Evolutionary conservation across 2,797 vertebrate genomes (phyloP).

Genomic region (Anabas testudineus): DNA sequence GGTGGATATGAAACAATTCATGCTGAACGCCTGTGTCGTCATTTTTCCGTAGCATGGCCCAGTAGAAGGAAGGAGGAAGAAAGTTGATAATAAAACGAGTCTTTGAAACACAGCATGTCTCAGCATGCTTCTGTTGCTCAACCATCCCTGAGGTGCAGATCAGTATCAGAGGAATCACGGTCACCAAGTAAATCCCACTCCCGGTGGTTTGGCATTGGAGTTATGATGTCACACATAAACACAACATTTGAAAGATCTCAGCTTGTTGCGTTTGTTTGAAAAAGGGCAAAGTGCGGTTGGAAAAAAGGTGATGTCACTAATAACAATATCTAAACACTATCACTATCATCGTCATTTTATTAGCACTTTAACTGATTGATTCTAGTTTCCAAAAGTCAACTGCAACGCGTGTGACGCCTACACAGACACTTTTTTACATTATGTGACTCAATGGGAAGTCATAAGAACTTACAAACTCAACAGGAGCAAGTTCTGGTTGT

Average conservation of each 20-base stretch:
- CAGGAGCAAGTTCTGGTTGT: not conserved
- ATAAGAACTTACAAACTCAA: not conserved
- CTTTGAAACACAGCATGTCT: conserved; percentile 37
- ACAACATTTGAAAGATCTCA: not conserved
- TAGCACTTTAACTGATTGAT: too few species aligned
- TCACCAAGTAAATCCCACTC: conserved; percentile 16
- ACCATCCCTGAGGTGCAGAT: conserved; percentile 24
- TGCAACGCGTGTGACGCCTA: not conserved
- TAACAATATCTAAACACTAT: too few species aligned
- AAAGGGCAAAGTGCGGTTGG: not conserved
- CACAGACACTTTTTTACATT: not conserved
- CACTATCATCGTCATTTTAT: too few species aligned
- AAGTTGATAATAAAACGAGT: conserved; percentile 40
- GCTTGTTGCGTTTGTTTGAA: not conserved
- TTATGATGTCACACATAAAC: not conserved
- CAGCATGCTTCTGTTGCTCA: conserved; percentile 41
- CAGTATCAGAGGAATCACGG: conserved; percentile 28
- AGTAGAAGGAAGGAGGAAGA: conserved; percentile 12
- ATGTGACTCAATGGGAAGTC: not conserved
- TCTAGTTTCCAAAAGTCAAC: too few species aligned
- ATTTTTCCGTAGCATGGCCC: not conserved
- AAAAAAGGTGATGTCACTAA: conserved; percentile 1
- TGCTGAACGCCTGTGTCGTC: conserved; percentile 18
- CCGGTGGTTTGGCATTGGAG: conserved; percentile 12
- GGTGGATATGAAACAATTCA: conserved; percentile 25